Evolutionary conservation across 2,113 vertebrate species (phyloP).

Genomic region (Petaurus breviceps): DNA sequence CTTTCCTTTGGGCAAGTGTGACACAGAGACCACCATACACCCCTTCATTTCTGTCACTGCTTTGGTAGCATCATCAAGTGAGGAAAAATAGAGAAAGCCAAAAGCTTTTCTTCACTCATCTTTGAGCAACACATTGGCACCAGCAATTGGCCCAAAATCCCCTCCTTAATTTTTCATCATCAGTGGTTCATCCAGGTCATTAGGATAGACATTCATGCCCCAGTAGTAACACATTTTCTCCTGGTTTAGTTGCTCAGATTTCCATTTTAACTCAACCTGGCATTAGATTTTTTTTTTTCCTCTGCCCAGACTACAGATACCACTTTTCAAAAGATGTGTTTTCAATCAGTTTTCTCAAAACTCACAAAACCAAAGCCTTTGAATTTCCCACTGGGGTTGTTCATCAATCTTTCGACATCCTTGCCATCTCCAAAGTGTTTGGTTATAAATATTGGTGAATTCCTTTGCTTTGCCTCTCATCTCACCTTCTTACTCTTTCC

Average conservation of each 20-base stretch:
- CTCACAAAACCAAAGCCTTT: slow-evolving; percentile 94
- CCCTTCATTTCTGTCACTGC: background rate
- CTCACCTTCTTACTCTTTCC: slow-evolving; percentile 96
- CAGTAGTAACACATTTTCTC: slow-evolving; percentile 95
- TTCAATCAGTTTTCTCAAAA: slow-evolving; percentile 88
- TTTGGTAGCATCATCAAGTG: background rate
- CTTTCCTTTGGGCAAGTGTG: background rate
- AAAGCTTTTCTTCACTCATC: background rate
- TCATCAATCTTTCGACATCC: slow-evolving; percentile 94
- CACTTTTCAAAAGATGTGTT: slow-evolving; percentile 91
- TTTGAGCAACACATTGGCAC: background rate
- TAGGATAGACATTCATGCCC: slow-evolving; percentile 82
- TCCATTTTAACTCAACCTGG: slow-evolving; percentile 93
- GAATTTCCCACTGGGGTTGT: slow-evolving; percentile 94
- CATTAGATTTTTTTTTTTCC: slow-evolving; percentile 93
- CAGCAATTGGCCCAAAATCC: background rate
- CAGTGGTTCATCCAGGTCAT: background rate
- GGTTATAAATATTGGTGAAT: slow-evolving; percentile 98
- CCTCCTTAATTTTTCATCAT: background rate
- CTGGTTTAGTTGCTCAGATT: slow-evolving; percentile 94
- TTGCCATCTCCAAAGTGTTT: slow-evolving; percentile 98
- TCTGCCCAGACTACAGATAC: slow-evolving; percentile 93
- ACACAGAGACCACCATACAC: background rate
- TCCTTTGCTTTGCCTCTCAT: slow-evolving; percentile 96
- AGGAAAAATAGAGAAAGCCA: background rate